A percentile compares a stretch with the other conserved stretches of the same genome.
Evolutionary conservation across 1,140 invertebrate genomes (phyloP).

Genomic region (Medauroidea extradentata): DNA sequence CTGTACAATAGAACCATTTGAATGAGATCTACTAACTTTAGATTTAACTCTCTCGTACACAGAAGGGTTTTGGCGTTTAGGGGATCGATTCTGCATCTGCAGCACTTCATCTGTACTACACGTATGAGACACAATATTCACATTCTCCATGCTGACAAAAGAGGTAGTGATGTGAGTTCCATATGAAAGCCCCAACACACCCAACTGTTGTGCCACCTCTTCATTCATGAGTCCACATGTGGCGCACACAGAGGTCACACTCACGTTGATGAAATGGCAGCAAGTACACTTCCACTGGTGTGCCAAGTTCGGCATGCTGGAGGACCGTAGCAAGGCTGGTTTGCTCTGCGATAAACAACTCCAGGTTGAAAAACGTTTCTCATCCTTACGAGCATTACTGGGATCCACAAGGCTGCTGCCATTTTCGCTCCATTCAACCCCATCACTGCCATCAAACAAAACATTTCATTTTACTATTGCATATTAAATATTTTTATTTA

Average conservation of each 20-base stretch:
- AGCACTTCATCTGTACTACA: not conserved
- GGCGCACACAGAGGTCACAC: constrained; percentile 21
- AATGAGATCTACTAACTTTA: constrained; percentile 52
- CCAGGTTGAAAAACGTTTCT: constrained; percentile 7
- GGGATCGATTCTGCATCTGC: constrained; percentile 35
- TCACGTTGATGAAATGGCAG: constrained; percentile 35
- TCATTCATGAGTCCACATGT: constrained; percentile 18
- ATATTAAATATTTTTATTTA: too few relatives aligned
- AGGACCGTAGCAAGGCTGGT: constrained; percentile 11
- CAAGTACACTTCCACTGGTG: constrained; percentile 31
- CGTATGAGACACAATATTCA: too few relatives aligned
- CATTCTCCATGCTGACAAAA: not conserved
- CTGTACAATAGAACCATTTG: constrained; percentile 43
- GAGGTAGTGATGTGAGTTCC: not conserved
- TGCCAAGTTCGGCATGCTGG: constrained; percentile 20
- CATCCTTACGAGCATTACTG: constrained; percentile 2
- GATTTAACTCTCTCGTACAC: constrained; percentile 57
- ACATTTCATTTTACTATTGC: too few relatives aligned
- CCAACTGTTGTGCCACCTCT: constrained; percentile 1
- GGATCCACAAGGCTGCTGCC: constrained; percentile 6
- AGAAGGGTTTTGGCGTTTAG: constrained; percentile 49
- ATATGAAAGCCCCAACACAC: not conserved
- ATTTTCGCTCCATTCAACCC: not conserved
- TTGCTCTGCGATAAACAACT: not conserved
- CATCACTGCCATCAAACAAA: not conserved